These are phyloP conservation scores for Periparus ater DNA, from an alignment of 2,797 vertebrate species.

Conservation along the genomic window DNA sequence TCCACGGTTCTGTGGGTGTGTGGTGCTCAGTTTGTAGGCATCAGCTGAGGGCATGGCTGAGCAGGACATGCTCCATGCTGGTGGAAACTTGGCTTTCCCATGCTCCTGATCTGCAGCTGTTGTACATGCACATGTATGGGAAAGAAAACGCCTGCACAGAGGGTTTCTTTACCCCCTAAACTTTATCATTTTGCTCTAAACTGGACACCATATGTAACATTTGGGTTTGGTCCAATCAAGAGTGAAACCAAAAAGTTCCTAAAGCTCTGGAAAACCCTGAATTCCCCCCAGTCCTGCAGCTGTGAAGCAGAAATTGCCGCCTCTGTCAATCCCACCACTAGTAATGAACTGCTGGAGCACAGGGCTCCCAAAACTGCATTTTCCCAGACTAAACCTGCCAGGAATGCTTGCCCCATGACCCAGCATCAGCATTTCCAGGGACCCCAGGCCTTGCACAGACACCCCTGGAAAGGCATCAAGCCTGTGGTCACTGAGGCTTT, in stretches of 20 bases:
- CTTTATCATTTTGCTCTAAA: conserved; percentile 33
- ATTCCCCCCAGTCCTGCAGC: conserved; percentile 50
- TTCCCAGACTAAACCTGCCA: conserved; percentile 67
- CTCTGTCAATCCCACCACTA: conserved; percentile 24
- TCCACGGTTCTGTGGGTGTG: not conserved
- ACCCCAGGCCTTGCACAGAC: conserved; percentile 23
- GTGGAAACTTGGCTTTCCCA: not conserved
- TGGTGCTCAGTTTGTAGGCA: not conserved
- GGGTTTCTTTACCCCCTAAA: not conserved
- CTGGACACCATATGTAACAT: conserved; percentile 31
- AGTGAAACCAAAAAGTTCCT: conserved; percentile 13
- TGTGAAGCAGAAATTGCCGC: conserved; percentile 32
- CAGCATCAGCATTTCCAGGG: not conserved
- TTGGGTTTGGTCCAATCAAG: conserved; percentile 50
- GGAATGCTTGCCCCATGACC: conserved; percentile 48
- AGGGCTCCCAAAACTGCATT: conserved; percentile 43
- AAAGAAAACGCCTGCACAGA: not conserved
- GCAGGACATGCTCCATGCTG: not conserved
- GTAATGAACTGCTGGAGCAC: conserved; percentile 57
- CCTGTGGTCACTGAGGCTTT: conserved; percentile 31
- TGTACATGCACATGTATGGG: not conserved
- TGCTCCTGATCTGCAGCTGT: not conserved
- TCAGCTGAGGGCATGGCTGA: not conserved
- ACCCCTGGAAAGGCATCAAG: conserved; percentile 55
- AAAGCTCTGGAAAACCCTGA: conserved; percentile 41